These are phyloP conservation scores for Ascaphus truei DNA, from an alignment of 2,113 vertebrate species.

Conservation along the genomic window DNA sequence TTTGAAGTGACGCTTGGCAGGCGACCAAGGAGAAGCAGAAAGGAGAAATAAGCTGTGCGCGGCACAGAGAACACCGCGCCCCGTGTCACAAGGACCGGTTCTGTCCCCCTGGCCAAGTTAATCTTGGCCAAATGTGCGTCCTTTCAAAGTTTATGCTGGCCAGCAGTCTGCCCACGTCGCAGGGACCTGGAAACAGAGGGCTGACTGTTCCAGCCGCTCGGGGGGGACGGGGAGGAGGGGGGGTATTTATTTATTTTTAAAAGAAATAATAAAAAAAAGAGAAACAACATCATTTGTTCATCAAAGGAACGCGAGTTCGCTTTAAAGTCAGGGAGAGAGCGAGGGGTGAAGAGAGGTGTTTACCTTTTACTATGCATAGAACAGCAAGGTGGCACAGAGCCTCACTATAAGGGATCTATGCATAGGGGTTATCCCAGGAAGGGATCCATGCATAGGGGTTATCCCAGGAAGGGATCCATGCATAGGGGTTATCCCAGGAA, in stretches of 20 bases:
- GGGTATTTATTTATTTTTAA: neutral
- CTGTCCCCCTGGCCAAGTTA: slow-evolving; percentile 38
- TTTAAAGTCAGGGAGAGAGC: too few relatives aligned
- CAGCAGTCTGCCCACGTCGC: slow-evolving; percentile 16
- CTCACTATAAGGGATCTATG: too few relatives aligned
- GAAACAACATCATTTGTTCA: neutral
- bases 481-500: too few relatives aligned
- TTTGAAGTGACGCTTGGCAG: slow-evolving; percentile 28
- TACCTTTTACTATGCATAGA: too few relatives aligned
- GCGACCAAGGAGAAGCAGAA: slow-evolving; percentile 20
- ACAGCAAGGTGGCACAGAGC: too few relatives aligned
- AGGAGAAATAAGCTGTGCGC: neutral
- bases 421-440: too few relatives aligned
- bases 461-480: too few relatives aligned
- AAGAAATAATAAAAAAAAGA: neutral
- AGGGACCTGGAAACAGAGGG: slow-evolving; percentile 39
- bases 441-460: too few relatives aligned
- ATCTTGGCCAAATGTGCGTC: slow-evolving; percentile 25
- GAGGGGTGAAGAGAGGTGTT: too few relatives aligned
- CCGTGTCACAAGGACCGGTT: slow-evolving; percentile 29
- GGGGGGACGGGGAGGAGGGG: too few relatives aligned
- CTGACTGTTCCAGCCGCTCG: slow-evolving; percentile 39
- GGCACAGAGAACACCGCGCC: neutral
- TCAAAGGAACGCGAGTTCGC: too few relatives aligned
- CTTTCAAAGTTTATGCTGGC: slow-evolving; percentile 30